Conservation (phyloP, 1,140 invertebrate genomes). For the Polypedilum pembai region DNA sequence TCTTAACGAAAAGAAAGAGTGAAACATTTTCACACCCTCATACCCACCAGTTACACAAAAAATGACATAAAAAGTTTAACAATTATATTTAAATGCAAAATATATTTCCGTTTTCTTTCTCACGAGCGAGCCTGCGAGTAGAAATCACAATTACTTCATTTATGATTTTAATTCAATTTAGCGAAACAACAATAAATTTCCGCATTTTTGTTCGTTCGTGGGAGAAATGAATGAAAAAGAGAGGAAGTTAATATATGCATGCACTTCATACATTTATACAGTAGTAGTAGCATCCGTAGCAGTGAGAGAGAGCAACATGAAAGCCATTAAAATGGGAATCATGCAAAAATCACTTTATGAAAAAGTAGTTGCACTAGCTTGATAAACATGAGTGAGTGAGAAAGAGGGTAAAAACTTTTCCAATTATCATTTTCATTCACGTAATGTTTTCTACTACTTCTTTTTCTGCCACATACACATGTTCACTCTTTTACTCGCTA, state of each 20-base stretch:
- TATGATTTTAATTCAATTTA: neutral
- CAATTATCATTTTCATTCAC: constrained; percentile 18
- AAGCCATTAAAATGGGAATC: constrained; percentile 13
- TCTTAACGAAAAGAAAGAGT: no score
- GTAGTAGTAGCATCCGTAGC: neutral
- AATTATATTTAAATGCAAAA: no score
- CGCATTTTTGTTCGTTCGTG: neutral
- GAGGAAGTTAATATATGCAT: neutral
- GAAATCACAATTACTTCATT: no score
- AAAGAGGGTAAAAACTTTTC: neutral
- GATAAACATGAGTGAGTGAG: neutral
- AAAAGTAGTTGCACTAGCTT: constrained; percentile 1
- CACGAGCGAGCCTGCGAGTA: no score
- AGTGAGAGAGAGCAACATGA: neutral
- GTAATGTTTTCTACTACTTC: neutral
- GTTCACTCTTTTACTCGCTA: neutral
- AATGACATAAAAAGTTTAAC: no score
- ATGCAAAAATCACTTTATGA: constrained; percentile 3
- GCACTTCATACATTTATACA: neutral
- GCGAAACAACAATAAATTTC: neutral
- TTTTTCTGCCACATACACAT: no score
- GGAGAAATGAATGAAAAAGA: neutral
- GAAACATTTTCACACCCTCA: no score
- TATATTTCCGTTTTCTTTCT: no score
- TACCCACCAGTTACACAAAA: no score